Base-by-base conservation (phyloP, 1,140 invertebrate species). In the Zeugodacus cucurbitae region DNA sequence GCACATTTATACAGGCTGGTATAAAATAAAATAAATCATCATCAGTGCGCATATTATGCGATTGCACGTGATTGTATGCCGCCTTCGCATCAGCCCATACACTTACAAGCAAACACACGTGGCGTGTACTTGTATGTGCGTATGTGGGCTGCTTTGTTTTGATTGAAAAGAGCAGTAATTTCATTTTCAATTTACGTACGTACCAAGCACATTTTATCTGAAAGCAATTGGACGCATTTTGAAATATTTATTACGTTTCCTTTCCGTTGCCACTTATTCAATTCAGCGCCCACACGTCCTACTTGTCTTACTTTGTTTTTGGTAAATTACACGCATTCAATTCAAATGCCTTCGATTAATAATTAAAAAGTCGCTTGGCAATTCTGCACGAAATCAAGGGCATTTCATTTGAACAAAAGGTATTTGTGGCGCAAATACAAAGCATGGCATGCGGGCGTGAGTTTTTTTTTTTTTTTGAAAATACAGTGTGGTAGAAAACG, bases 151-250 rank as follows among this genome's bases (percentile, higher is more conserved):
- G 58, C 58, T 41, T 74, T 74, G 29, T 74, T 74, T 74, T 74
- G 67, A 74, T 74, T 74, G 67, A 74, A 74, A 74, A 32, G 34
- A 37, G 67, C 67, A 41, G 32, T 74, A 74, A 74, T 74, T 74
- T 74, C 32, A 74, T 74, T 74, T 74, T 37, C 67, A 74, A 74
- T 74, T 74, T 74, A 74, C 67, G 67, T 74, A 37, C 17, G 34
- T n/a, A n/a, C 8, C 8, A 37, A 11, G 20, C 34, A 22, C 34
- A 37, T 41, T 74, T 32, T 17, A 34, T 74, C 67, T 74, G 67
- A 37, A 20, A 22, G 67, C 67, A 41, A 74, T 37, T 74, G 67
- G 67, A 37, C 20, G 67, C 34, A 22, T 22, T 74, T 37, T 74
- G 20, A 74, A 37, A 74, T 41, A 74, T 74, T 37, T 74, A 74